These are phyloP conservation scores for Trachythela sp. DNA, from an alignment of 64 coral and sea anemone species.

Conservation along the genomic window DNA sequence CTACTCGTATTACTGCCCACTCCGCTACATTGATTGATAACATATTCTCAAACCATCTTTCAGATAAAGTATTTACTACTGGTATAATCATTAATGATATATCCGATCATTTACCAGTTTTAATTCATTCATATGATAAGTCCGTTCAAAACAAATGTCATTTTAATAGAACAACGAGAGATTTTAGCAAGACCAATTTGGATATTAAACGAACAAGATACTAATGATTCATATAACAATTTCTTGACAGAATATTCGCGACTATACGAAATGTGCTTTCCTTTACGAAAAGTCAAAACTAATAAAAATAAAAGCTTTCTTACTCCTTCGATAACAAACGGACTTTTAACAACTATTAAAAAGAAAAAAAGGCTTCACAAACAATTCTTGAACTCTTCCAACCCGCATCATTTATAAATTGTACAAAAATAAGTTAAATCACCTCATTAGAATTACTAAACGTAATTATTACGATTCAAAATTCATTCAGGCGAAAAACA, in stretches of 20 bases:
- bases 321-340: conserved; percentile 4
- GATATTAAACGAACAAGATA: too few species aligned
- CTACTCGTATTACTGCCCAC: too few species aligned
- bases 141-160: too few species aligned
- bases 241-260: neutral
- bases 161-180: too few species aligned
- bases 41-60: too few species aligned
- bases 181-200: too few species aligned
- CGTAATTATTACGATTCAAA: neutral
- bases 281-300: neutral
- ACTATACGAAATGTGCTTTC: neutral
- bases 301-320: neutral
- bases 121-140: too few species aligned
- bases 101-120: too few species aligned
- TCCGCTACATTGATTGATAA: too few species aligned
- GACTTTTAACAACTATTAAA: neutral
- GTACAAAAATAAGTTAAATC: neutral
- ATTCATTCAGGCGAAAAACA: neutral
- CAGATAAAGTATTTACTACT: too few species aligned
- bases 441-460: neutral
- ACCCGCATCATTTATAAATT: neutral
- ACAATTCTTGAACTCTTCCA: neutral
- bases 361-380: neutral
- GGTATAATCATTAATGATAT: too few species aligned
- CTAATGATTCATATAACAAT: conserved; percentile 11